phyloP scores from a whole-genome alignment of 2,113 vertebrate species.

The Sylvia atricapilla region DNA sequence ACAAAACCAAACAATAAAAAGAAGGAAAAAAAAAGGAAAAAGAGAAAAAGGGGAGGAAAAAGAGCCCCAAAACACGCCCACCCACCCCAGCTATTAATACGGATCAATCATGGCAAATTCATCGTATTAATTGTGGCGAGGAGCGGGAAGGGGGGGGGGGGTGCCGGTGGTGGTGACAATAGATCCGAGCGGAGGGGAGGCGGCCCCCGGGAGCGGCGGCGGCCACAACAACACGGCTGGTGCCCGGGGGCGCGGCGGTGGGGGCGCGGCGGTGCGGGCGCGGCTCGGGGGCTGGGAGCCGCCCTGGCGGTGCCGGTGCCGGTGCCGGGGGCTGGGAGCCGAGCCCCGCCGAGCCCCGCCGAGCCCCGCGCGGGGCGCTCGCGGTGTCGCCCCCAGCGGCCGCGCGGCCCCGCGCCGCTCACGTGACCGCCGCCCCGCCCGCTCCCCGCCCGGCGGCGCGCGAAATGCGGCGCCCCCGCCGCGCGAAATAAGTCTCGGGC shows the following conservation, averaged over 20 bases:
- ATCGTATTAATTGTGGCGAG: constrained; percentile 18
- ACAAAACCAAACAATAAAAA: constrained; percentile 32
- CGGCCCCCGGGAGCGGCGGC: neutral
- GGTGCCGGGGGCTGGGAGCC: no score
- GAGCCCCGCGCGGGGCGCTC: no score
- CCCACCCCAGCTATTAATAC: constrained; percentile 26
- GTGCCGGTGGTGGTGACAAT: constrained; percentile 12
- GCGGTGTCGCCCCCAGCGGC: no score
- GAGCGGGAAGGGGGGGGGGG: no score
- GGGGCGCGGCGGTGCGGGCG: neutral
- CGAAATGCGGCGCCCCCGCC: constrained; percentile 20
- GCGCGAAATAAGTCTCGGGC: constrained; percentile 63
- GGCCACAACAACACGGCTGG: neutral
- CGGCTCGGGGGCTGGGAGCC: neutral
- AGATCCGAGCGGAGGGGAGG: constrained; percentile 11
- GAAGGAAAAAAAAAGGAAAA: neutral
- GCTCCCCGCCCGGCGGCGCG: constrained; percentile 25
- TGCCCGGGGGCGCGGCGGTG: neutral
- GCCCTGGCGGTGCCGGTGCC: no score
- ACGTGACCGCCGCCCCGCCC: neutral
- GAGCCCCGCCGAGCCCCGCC: no score
- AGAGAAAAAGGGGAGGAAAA: neutral
- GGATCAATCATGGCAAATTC: constrained; percentile 15
- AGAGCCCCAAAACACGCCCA: constrained; percentile 21
- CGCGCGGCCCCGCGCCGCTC: no score